These are phyloP conservation scores for Phenganax stokvisi DNA, from an alignment of 92 coral and sea anemone species.

Conservation along the genomic window DNA sequence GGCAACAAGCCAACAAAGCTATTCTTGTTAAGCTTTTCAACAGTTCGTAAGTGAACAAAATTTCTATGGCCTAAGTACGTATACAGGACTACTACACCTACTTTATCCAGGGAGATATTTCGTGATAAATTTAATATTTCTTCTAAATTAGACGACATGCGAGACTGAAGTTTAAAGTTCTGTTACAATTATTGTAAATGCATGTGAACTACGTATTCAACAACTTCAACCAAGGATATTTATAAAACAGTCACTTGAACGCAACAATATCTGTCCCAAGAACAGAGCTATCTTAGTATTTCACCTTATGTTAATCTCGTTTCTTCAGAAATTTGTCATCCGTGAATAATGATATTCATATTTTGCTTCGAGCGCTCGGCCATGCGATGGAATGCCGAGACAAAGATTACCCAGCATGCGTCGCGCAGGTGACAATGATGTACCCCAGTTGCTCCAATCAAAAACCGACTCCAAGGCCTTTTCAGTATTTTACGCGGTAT, in stretches of 20 bases:
- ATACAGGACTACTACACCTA: slow-evolving; percentile 22
- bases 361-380: slow-evolving; percentile 13
- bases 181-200: not conserved
- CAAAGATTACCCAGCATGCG: slow-evolving; percentile 1
- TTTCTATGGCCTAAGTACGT: not conserved
- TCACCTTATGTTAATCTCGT: slow-evolving; percentile 40
- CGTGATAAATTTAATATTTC: no score
- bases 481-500: no score
- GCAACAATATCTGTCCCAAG: not conserved
- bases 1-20: slow-evolving; percentile 1
- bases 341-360: slow-evolving; percentile 42
- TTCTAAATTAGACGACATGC: slow-evolving; percentile 16
- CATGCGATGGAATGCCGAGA: slow-evolving; percentile 4
- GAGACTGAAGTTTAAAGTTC: not conserved
- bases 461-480: no score
- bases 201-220: no score
- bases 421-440: not conserved
- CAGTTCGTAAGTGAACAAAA: not conserved
- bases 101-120: not conserved
- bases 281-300: slow-evolving; percentile 15
- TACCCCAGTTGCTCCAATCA: no score
- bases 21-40: not conserved
- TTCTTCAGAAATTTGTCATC: slow-evolving; percentile 34
- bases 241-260: no score
- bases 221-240: not conserved